Conservation (phyloP, 2,797 vertebrate species). For the Babyrousa celebensis region DNA sequence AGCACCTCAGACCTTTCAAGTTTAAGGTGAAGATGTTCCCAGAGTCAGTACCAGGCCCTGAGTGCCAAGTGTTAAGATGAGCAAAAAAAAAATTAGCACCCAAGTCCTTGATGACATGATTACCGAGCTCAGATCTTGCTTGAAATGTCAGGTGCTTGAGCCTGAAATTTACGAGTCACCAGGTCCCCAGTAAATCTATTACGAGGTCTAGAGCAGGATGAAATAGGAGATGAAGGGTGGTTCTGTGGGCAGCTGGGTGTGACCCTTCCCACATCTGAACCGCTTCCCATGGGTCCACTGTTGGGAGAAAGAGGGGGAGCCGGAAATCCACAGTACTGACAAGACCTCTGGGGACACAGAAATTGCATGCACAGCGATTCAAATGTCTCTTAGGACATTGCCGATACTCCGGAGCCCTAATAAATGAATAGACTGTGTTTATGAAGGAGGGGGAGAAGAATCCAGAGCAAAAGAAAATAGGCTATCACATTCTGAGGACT, state of each 20-base stretch:
- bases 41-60: constrained; percentile 64
- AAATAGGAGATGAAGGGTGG: not conserved
- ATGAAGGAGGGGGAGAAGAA: not conserved
- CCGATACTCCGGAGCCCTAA: constrained; percentile 8
- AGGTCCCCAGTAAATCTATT: not conserved
- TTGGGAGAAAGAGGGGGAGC: not conserved
- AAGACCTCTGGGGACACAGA: not conserved
- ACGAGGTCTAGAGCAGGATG: not conserved
- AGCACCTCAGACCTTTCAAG: constrained; percentile 53
- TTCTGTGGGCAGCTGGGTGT: not conserved
- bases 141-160: not conserved
- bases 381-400: not conserved
- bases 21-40: constrained; percentile 48
- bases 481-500: not conserved
- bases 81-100: not conserved
- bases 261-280: not conserved
- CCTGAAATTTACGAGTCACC: not conserved
- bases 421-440: not conserved
- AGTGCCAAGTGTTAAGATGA: not conserved
- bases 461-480: constrained; percentile 9
- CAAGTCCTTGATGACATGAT: not conserved
- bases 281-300: not conserved
- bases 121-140: constrained; percentile 1
- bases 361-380: not conserved
- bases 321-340: not conserved